Percentiles rank a stretch among this genome's conserved stretches.
phyloP scores from a whole-genome alignment of 2,113 vertebrate species.

The Phylloscopus trochilus region DNA sequence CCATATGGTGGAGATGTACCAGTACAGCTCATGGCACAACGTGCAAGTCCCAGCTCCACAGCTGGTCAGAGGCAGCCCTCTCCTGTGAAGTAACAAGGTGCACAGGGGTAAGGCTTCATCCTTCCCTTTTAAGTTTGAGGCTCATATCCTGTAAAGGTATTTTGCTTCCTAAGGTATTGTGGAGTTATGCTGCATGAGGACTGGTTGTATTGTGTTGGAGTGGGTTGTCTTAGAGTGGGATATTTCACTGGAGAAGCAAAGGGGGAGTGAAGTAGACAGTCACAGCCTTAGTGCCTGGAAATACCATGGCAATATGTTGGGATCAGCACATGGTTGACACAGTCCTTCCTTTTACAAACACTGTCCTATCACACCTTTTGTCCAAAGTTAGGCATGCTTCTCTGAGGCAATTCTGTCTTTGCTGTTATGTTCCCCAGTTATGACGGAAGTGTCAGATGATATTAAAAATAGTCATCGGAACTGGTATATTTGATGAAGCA shows the following conservation, averaged over 20 bases:
- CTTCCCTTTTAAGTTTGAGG: not conserved
- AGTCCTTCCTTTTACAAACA: not conserved
- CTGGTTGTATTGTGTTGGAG: not conserved
- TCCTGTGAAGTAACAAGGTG: not conserved
- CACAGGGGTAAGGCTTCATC: not conserved
- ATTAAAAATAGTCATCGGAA: not conserved
- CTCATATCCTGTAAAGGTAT: not conserved
- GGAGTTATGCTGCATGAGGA: rapidly evolving
- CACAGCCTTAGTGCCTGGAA: not conserved
- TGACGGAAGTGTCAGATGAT: not conserved
- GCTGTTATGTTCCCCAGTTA: not conserved
- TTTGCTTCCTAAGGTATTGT: not conserved
- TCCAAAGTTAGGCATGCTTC: not conserved
- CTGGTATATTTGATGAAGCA: not conserved
- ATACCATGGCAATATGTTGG: not conserved
- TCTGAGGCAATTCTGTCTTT: not conserved
- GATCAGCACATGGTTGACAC: rapidly evolving
- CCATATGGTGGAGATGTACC: rapidly evolving
- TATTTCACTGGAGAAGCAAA: not conserved
- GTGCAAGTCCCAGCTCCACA: not conserved
- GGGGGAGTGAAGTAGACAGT: not conserved
- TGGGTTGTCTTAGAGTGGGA: not conserved
- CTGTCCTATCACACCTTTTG: not conserved
- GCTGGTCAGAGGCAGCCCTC: not conserved
- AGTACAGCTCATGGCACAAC: rapidly evolving